Conservation (phyloP, 1,140 invertebrate genomes). For the Pseudoatta argentina region DNA sequence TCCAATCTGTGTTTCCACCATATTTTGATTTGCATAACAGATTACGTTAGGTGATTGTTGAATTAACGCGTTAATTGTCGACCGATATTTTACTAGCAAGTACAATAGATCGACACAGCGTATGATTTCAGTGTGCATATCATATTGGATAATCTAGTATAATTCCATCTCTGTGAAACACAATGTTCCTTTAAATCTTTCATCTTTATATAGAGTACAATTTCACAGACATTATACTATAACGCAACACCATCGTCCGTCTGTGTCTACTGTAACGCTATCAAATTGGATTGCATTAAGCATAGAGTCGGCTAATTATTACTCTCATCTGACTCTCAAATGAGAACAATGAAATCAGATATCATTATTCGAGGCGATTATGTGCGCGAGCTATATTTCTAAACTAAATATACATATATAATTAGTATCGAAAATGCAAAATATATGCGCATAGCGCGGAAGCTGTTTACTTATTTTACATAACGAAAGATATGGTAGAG, state of each 20-base stretch:
- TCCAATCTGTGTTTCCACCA: conserved; percentile 43
- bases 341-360: neutral
- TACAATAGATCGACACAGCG: neutral
- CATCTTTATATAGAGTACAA: conserved; percentile 67
- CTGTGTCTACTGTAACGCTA: conserved; percentile 44
- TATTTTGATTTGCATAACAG: conserved; percentile 56
- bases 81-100: conserved; percentile 36
- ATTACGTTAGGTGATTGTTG: conserved; percentile 39
- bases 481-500: conserved; percentile 8
- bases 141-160: neutral
- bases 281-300: conserved; percentile 16
- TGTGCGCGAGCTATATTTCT: conserved; percentile 61
- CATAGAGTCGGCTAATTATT: neutral
- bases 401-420: conserved; percentile 63
- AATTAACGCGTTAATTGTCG: conserved; percentile 48
- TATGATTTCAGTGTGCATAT: neutral
- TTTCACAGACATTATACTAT: conserved; percentile 55
- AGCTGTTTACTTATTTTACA: conserved; percentile 66
- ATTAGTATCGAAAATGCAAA: conserved; percentile 76
- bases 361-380: conserved; percentile 36
- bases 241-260: conserved; percentile 36
- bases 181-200: neutral
- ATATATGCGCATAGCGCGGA: conserved; percentile 69
- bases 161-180: conserved; percentile 4
- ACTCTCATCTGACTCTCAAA: neutral